phyloP scores from a whole-genome alignment of 1,140 invertebrate species.

The Diplogasteroides magnus region DNA sequence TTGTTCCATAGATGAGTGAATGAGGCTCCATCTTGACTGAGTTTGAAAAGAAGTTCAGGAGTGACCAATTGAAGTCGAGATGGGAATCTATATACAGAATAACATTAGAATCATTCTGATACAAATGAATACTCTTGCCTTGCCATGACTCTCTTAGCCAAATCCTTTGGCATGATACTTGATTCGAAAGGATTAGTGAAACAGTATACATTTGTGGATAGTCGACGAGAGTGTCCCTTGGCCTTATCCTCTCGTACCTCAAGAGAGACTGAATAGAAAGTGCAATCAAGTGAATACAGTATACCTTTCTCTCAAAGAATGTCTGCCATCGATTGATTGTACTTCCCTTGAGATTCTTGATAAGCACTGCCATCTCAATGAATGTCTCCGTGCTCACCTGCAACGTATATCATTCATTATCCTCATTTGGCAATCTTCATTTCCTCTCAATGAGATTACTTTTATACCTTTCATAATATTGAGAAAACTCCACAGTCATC shows the following conservation, averaged over 20 bases:
- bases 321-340: slow-evolving; percentile 41
- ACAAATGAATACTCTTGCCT: neutral
- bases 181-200: slow-evolving; percentile 19
- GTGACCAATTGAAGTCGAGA: slow-evolving; percentile 48
- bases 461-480: too few species aligned
- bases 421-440: neutral
- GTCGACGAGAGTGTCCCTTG: slow-evolving; percentile 3
- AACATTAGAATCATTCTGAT: neutral
- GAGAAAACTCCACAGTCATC: too few species aligned
- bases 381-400: slow-evolving; percentile 42
- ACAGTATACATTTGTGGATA: slow-evolving; percentile 38
- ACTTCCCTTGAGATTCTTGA: slow-evolving; percentile 43
- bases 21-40: slow-evolving; percentile 48
- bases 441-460: too few species aligned
- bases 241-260: slow-evolving; percentile 3
- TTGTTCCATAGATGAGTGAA: slow-evolving; percentile 51
- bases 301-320: slow-evolving; percentile 40
- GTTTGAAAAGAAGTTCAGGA: slow-evolving; percentile 41
- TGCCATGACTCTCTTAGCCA: slow-evolving; percentile 46
- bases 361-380: slow-evolving; percentile 43
- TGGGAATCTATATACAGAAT: slow-evolving; percentile 26
- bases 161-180: slow-evolving; percentile 37
- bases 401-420: slow-evolving; percentile 7
- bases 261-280: slow-evolving; percentile 8
- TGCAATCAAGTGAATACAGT: too few species aligned